A percentile compares a stretch with the other conserved stretches of the same genome.
These are phyloP conservation scores for Nansenia antarctica DNA, from an alignment of 2,113 vertebrate species.

Conservation along the genomic window DNA sequence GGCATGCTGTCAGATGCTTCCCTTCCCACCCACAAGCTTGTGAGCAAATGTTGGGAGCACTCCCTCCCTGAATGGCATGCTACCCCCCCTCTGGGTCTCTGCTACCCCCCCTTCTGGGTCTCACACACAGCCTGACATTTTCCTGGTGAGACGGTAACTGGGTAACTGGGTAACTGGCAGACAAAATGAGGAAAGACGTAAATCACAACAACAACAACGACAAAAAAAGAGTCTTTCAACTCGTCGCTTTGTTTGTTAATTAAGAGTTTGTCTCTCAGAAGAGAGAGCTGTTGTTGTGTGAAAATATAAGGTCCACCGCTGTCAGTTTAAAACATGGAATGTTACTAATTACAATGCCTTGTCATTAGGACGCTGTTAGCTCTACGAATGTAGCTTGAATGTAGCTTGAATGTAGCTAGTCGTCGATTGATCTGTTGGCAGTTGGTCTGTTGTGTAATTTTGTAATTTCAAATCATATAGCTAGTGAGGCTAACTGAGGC, in stretches of 20 bases:
- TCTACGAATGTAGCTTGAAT: neutral
- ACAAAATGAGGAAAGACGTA: constrained; percentile 37
- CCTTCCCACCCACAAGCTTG: constrained; percentile 53
- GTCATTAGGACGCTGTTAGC: neutral
- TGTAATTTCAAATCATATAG: too few species aligned
- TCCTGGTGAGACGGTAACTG: constrained; percentile 56
- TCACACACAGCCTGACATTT: constrained; percentile 65
- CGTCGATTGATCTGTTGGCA: neutral
- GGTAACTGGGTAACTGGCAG: too few species aligned
- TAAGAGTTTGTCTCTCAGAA: neutral
- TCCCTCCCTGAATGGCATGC: constrained; percentile 60
- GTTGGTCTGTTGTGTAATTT: neutral
- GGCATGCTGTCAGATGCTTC: constrained; percentile 62
- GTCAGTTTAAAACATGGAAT: neutral
- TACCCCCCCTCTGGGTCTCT: too few species aligned
- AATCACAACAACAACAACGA: neutral
- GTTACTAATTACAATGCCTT: neutral
- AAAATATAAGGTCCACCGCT: neutral
- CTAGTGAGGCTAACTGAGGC: too few species aligned
- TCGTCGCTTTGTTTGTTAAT: constrained; percentile 28
- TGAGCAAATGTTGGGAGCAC: constrained; percentile 67
- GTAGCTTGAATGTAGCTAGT: neutral
- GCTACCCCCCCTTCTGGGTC: constrained; percentile 45
- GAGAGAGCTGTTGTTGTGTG: neutral
- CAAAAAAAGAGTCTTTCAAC: constrained; percentile 28